phyloP scores from a whole-genome alignment of 2,888 invertebrate genomes.

The Mongoloraphidia duomilia region DNA sequence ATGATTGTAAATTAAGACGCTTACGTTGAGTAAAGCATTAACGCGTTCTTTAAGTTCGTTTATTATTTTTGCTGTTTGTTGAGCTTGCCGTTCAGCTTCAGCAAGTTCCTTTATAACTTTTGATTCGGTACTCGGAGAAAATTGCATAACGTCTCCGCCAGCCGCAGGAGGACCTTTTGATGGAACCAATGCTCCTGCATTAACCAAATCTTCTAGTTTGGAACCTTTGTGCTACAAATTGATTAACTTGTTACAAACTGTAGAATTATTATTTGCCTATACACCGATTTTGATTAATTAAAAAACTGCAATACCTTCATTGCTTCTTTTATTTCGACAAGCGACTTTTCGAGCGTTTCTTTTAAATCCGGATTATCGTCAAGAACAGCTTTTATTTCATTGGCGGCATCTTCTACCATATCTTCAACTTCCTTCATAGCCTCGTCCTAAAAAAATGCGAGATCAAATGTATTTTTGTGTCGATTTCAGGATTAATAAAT shows the following conservation, averaged over 20 bases:
- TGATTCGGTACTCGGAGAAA: constrained; percentile 21
- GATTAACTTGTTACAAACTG: too few species aligned
- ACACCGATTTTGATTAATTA: too few species aligned
- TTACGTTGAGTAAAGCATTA: constrained; percentile 26
- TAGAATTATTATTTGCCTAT: too few species aligned
- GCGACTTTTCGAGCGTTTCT: constrained; percentile 1
- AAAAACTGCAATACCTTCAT: not conserved
- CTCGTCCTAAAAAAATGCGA: not conserved
- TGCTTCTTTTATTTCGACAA: constrained; percentile 4
- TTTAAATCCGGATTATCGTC: constrained; percentile 21
- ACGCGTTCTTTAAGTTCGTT: constrained; percentile 28
- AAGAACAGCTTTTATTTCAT: constrained; percentile 22
- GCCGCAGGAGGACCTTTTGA: not conserved
- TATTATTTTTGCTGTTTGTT: constrained; percentile 31
- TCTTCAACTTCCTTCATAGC: constrained; percentile 23
- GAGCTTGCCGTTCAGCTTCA: constrained; percentile 32
- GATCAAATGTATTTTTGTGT: too few species aligned
- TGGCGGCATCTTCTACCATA: constrained; percentile 22
- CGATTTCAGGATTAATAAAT: too few species aligned
- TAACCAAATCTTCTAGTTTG: not conserved
- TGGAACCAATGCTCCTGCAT: not conserved
- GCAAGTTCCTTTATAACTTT: constrained; percentile 30
- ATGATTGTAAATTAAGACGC: not conserved
- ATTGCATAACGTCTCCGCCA: constrained; percentile 11
- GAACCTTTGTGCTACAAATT: too few species aligned